Evolutionary conservation across 2,888 invertebrate species (phyloP), one percentile per base, ranked within the genome.

Genomic region (Cataglyphis rosenhaueri): DNA sequence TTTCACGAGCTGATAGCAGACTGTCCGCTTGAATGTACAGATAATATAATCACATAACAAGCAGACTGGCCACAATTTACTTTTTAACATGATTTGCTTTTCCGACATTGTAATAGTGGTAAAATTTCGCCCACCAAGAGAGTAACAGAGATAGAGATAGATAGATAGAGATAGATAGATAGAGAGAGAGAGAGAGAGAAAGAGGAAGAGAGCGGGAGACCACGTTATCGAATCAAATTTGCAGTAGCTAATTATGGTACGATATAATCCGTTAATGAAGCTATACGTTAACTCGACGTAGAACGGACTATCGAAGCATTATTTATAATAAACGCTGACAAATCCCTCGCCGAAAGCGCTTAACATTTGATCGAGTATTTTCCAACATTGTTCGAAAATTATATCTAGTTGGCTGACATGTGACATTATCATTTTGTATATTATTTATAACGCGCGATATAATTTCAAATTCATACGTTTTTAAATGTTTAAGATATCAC

Each of bases 241-340:
- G 59, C 71, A 79, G 44, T 48, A 59, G 78, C 59, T 79, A 79
- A 79, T 79, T 79, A 79, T 79, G 78, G 71, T 35, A 44, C 59
- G 59, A 59, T 71, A 79, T 79, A 79, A 79, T 79, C 78, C 78
- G 78, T 71, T 79, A 79, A 79, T 79, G 71, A 79, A 79, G 78
- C 78, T 79, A 71, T 79, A 71, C 78, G 71, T 79, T 79, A 79
- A 79, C 59, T 79, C 78, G 59, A 79, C 78, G 32, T 48, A 79
- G 44, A 44, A 79, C 59, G 71, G 44, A 59, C 25, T 25, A 61
- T 59, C 35, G 44, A 35, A 44, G 71, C 59, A 79, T 79, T 79
- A 79, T 79, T 79, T 79, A 71, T 71, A 79, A 71, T 59, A 71
- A 79, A 71, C 44, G 18, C 44, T 61, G 71, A 79, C 78, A 79